phyloP scores from a whole-genome alignment of 1,140 invertebrate genomes.

The Conopomorpha cramerella region DNA sequence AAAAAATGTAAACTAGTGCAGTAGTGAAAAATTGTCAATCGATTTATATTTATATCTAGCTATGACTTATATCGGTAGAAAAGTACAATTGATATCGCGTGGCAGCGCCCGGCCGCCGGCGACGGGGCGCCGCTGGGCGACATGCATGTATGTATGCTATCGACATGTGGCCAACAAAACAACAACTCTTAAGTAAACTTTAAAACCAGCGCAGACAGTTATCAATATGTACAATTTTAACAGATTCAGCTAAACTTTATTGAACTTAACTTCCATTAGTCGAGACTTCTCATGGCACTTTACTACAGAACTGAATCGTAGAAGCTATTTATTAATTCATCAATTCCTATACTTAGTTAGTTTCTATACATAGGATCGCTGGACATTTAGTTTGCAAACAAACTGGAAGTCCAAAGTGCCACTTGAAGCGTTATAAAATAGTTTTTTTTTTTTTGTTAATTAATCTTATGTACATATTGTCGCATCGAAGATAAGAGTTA shows the following conservation, averaged over 20 bases:
- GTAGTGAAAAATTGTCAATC: constrained; percentile 41
- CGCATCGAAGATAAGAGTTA: constrained; percentile 56
- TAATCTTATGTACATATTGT: constrained; percentile 64
- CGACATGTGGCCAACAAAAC: constrained; percentile 55
- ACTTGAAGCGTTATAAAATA: constrained; percentile 45
- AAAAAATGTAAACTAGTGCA: constrained; percentile 48
- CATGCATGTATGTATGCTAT: constrained; percentile 57
- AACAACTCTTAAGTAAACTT: constrained; percentile 44
- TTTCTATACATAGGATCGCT: no score
- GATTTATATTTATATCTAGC: constrained; percentile 27
- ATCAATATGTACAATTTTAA: constrained; percentile 48
- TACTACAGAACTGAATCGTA: constrained; percentile 9
- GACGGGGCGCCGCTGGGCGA: no score
- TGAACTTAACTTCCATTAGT: constrained; percentile 35
- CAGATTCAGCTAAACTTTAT: constrained; percentile 24
- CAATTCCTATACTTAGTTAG: no score
- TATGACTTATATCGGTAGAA: constrained; percentile 19
- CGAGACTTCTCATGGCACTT: constrained; percentile 30
- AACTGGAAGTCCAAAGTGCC: constrained; percentile 20
- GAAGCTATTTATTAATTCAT: constrained; percentile 8
- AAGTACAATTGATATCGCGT: constrained; percentile 24
- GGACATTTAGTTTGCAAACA: no score
- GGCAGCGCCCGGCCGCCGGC: constrained; percentile 20
- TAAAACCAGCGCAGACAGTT: constrained; percentile 41
- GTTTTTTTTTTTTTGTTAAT: no score